Evolutionary conservation across 2,888 invertebrate genomes (phyloP), one percentile per base, ranked within the genome.

Genomic region (Hyppa rectilinea): DNA sequence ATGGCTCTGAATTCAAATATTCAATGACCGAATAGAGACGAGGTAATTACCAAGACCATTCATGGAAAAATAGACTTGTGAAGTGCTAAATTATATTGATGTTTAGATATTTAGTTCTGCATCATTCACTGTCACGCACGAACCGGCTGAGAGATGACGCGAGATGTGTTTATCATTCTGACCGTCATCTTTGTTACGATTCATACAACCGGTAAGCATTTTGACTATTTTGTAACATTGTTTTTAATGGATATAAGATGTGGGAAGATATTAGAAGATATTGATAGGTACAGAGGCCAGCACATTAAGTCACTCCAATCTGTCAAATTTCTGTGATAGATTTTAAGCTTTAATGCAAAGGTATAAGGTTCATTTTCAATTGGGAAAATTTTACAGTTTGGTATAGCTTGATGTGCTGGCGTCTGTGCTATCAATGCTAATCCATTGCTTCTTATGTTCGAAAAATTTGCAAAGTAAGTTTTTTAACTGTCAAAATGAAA

Each of bases 81-180:
- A 38, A 64, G 80, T 61, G 75, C 52, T 64, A 80, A 73, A 49
- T 34, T 59, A 56, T 43, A 60, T 58, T 49, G 40, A 43, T 40
- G 34, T 49, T 45, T 58, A 58, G 50, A 38, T 38, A 45, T 74
- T 64, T 43, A 67, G 43, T 52, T 67, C 40, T 29, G 34, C 23
- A 53, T 58, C 23, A 55, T 59, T 72, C 71, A 75, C 65, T 69
- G 50, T 52, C 31, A 71, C 53, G 36, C 53, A 20, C 71, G 58
- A 34, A 62, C 55, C n/a, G 7, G 43, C 59, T 61, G 43, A 64
- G 76, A 75, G 29, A 87, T 87, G 88, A 85, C 81, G 78, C 79
- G 69, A 58, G 6, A 45, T 9, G 53, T 80, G 65, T 74, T 75
- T 40, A 43, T 75, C 64, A 52, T 68, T 76, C 62, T 85, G 17